These are phyloP conservation scores for Camptogramma bilineatum DNA, from an alignment of 2,888 invertebrate genomes.

Conservation along the genomic window DNA sequence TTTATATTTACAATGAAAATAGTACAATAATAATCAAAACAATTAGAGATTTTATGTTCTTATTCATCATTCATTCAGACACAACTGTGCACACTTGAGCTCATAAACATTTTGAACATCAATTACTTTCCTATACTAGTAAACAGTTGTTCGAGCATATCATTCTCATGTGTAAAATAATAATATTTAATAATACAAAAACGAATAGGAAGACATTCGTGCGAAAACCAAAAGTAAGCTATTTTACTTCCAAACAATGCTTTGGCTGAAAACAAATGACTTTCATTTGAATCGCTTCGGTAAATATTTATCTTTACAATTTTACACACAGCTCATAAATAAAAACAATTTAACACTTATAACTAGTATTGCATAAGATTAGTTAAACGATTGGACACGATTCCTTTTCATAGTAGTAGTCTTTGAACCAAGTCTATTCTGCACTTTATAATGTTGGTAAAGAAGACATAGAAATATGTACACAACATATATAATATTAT, in stretches of 20 bases:
- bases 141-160: conserved; percentile 52
- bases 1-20: conserved; percentile 76
- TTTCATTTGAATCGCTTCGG: conserved; percentile 61
- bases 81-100: conserved; percentile 64
- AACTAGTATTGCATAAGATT: conserved; percentile 84
- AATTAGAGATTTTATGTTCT: conserved; percentile 72
- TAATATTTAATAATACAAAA: conserved; percentile 41
- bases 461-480: conserved; percentile 44
- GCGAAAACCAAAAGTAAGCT: conserved; percentile 60
- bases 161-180: conserved; percentile 32
- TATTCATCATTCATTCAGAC: conserved; percentile 57
- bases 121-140: conserved; percentile 58
- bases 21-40: conserved; percentile 79
- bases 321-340: conserved; percentile 77
- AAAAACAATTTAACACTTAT: conserved; percentile 85
- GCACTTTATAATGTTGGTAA: conserved; percentile 53
- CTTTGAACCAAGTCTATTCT: conserved; percentile 62
- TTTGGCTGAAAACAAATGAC: conserved; percentile 78
- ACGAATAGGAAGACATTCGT: conserved; percentile 69
- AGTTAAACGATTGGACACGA: conserved; percentile 69
- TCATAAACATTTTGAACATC: conserved; percentile 52
- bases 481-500: conserved; percentile 42
- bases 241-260: conserved; percentile 51
- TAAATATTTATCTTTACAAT: conserved; percentile 57
- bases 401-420: conserved; percentile 59